A percentile compares a stretch with the other conserved stretches of the same genome.
These are phyloP conservation scores for Anthoptus insignis DNA, from an alignment of 2,888 invertebrate genomes.

Conservation along the genomic window DNA sequence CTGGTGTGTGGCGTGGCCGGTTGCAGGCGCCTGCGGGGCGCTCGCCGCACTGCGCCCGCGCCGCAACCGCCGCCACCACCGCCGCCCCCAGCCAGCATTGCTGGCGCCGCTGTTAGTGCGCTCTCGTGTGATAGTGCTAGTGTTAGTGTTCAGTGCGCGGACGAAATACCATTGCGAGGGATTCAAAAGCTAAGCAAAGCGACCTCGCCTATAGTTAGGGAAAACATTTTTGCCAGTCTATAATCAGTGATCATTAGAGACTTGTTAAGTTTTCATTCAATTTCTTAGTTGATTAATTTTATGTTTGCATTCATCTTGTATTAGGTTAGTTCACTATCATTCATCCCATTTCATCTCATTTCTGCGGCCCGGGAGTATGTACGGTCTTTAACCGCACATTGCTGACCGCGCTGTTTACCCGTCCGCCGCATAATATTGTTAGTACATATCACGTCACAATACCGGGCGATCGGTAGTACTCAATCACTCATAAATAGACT, in stretches of 20 bases:
- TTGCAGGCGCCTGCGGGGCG: background rate
- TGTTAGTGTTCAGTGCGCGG: conserved; percentile 10
- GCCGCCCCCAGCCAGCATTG: background rate
- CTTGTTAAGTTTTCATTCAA: background rate
- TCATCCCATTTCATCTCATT: background rate
- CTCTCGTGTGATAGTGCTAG: background rate
- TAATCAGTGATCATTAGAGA: background rate
- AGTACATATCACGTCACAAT: no score
- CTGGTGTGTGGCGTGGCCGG: background rate
- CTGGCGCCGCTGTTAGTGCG: background rate
- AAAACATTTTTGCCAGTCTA: background rate
- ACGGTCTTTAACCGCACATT: no score
- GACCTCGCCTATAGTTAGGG: conserved; percentile 5
- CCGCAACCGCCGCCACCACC: background rate
- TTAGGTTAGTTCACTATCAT: background rate
- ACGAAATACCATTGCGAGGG: background rate
- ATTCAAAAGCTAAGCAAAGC: background rate
- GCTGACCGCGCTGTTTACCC: no score
- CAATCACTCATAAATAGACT: no score
- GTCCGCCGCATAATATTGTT: no score
- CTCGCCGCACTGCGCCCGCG: background rate
- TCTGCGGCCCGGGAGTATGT: background rate
- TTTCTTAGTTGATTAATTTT: no score
- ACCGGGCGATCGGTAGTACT: no score
- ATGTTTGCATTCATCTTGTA: conserved; percentile 7